These are phyloP conservation scores for Calephelis perditalis DNA, from an alignment of 2,888 invertebrate species.

Conservation along the genomic window DNA sequence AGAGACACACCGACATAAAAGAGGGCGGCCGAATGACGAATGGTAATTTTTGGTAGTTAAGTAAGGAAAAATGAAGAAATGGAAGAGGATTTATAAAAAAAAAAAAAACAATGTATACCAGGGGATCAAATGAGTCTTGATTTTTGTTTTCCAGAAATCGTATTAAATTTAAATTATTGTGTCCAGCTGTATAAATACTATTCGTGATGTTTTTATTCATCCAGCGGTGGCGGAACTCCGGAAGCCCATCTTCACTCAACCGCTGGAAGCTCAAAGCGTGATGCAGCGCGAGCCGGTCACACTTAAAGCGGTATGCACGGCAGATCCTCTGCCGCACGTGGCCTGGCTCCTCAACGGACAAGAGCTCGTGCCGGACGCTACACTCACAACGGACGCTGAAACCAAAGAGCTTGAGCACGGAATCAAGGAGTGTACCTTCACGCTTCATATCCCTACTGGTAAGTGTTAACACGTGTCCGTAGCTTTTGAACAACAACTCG, in stretches of 20 bases:
- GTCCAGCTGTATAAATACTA: slow-evolving; percentile 2
- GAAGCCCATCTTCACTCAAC: slow-evolving; percentile 84
- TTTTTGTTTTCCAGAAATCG: background rate
- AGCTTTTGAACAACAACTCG: too few species aligned
- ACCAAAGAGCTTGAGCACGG: slow-evolving; percentile 84
- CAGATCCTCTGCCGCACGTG: slow-evolving; percentile 93
- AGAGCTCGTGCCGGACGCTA: slow-evolving; percentile 81
- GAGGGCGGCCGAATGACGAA: too few species aligned
- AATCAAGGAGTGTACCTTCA: slow-evolving; percentile 88
- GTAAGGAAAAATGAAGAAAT: too few species aligned
- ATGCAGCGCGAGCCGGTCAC: slow-evolving; percentile 83
- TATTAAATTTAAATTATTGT: background rate
- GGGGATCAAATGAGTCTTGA: background rate
- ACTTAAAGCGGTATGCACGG: slow-evolving; percentile 86
- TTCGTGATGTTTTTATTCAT: slow-evolving; percentile 20
- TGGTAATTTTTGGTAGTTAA: too few species aligned
- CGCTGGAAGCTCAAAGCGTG: slow-evolving; percentile 83
- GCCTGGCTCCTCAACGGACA: slow-evolving; percentile 89
- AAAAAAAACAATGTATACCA: too few species aligned
- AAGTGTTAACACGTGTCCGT: slow-evolving; percentile 25
- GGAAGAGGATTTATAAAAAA: too few species aligned
- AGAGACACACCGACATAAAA: too few species aligned
- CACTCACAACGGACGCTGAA: slow-evolving; percentile 80
- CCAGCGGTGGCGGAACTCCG: slow-evolving; percentile 87
- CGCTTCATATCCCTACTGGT: slow-evolving; percentile 86